These are phyloP conservation scores for Halesus radiatus DNA, from an alignment of 1,140 invertebrate genomes.

Conservation along the genomic window DNA sequence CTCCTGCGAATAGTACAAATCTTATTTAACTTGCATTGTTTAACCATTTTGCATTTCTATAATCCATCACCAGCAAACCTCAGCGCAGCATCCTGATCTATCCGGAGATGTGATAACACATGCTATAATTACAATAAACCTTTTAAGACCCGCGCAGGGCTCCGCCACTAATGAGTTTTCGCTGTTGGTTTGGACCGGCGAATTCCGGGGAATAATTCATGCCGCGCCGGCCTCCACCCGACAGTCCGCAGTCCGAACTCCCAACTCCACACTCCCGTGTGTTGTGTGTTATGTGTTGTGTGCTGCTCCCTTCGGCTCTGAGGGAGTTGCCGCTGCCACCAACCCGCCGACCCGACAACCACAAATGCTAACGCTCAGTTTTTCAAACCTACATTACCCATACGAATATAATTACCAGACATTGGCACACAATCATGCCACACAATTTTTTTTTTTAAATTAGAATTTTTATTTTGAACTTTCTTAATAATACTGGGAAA, in stretches of 20 bases:
- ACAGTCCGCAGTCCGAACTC: no score
- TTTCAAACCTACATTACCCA: neutral
- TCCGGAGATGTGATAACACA: conserved; percentile 26
- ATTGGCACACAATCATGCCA: no score
- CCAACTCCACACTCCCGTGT: no score
- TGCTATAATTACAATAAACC: conserved; percentile 43
- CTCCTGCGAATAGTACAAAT: no score
- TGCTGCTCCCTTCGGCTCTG: conserved; percentile 14
- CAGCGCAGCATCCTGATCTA: conserved; percentile 27
- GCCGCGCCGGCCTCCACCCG: conserved; percentile 5
- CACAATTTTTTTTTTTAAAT: no score
- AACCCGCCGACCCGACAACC: no score
- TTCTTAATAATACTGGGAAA: no score
- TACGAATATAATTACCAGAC: no score
- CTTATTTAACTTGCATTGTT: no score
- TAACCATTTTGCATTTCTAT: no score
- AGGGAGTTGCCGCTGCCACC: neutral
- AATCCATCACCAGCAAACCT: conserved; percentile 27
- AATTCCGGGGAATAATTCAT: conserved; percentile 57
- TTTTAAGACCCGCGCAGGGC: conserved; percentile 52
- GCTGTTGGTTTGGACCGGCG: conserved; percentile 53
- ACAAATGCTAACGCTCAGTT: neutral
- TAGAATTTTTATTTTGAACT: no score
- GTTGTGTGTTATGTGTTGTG: neutral
- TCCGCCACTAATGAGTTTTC: conserved; percentile 57